phyloP scores from a whole-genome alignment of 2,888 invertebrate genomes.

The Caenorhabditis afra region DNA sequence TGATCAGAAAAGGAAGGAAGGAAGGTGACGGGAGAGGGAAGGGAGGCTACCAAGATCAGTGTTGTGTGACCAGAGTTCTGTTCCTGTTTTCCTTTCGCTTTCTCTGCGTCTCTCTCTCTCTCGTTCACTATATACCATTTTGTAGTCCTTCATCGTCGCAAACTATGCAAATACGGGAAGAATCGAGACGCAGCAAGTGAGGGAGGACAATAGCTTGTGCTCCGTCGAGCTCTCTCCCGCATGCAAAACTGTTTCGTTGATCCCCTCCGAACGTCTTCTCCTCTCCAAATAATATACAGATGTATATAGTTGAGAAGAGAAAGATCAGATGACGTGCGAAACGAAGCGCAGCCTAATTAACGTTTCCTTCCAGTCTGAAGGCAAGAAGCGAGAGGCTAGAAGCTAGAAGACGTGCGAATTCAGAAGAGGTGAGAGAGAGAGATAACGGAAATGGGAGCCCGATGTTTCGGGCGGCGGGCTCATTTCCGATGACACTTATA shows the following conservation, averaged over 20 bases:
- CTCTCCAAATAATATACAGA: too few species aligned
- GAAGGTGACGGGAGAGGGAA: background rate
- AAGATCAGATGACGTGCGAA: too few species aligned
- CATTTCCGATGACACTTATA: too few species aligned
- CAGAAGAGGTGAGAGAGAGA: too few species aligned
- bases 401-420: too few species aligned
- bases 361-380: too few species aligned
- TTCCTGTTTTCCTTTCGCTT: conserved; percentile 17
- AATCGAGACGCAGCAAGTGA: conserved; percentile 6
- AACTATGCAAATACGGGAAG: conserved; percentile 40
- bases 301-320: too few species aligned
- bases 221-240: background rate
- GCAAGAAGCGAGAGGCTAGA: too few species aligned
- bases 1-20: conserved; percentile 12
- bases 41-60: conserved; percentile 16
- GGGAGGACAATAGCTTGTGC: conserved; percentile 5
- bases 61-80: conserved; percentile 38
- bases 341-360: too few species aligned
- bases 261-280: too few species aligned
- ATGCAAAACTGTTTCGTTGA: conserved; percentile 21
- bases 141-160: conserved; percentile 38
- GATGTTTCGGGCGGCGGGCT: too few species aligned
- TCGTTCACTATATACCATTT: background rate
- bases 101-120: conserved; percentile 17
- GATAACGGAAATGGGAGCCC: too few species aligned